phyloP scores from a whole-genome alignment of 2,113 vertebrate species.

The Larimichthys crocea region DNA sequence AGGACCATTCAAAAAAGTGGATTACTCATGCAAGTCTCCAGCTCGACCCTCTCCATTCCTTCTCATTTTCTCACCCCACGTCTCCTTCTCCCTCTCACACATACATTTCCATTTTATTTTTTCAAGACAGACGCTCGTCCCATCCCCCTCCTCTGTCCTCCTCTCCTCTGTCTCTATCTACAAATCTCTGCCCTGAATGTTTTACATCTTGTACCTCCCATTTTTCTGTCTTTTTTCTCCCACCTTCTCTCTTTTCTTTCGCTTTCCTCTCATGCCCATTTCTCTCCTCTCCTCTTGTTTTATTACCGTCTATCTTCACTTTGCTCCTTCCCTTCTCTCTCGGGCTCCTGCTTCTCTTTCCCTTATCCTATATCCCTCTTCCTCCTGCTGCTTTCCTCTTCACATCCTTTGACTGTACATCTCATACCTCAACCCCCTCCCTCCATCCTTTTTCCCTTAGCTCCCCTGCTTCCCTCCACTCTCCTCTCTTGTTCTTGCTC shows the following conservation, averaged over 20 bases:
- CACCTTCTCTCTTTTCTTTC: not conserved
- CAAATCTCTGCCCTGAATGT: conserved; percentile 41
- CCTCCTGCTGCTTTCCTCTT: conserved; percentile 25
- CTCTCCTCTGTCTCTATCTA: conserved; percentile 12
- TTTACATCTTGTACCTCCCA: conserved; percentile 40
- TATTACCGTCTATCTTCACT: conserved; percentile 11
- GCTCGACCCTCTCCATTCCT: conserved; percentile 34
- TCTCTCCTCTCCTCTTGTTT: conserved; percentile 23
- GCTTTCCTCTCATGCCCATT: not conserved
- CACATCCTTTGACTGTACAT: conserved; percentile 25
- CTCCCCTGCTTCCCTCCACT: conserved; percentile 23
- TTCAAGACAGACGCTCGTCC: conserved; percentile 21
- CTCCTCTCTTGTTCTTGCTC: conserved; percentile 15
- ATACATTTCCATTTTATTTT: conserved; percentile 45
- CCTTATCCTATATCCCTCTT: conserved; percentile 35
- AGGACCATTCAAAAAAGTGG: conserved; percentile 60
- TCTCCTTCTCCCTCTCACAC: conserved; percentile 23
- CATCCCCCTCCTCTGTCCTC: conserved; percentile 11
- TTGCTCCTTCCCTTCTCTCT: conserved; percentile 23
- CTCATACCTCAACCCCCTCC: conserved; percentile 31
- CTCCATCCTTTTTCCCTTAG: conserved; percentile 11
- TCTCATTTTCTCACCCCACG: conserved; percentile 9
- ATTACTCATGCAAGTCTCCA: conserved; percentile 64
- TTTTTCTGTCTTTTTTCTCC: not conserved
- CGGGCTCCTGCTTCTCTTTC: not conserved